These are phyloP conservation scores for Spisula subtruncata DNA, from an alignment of 2,888 invertebrate species.

Conservation along the genomic window DNA sequence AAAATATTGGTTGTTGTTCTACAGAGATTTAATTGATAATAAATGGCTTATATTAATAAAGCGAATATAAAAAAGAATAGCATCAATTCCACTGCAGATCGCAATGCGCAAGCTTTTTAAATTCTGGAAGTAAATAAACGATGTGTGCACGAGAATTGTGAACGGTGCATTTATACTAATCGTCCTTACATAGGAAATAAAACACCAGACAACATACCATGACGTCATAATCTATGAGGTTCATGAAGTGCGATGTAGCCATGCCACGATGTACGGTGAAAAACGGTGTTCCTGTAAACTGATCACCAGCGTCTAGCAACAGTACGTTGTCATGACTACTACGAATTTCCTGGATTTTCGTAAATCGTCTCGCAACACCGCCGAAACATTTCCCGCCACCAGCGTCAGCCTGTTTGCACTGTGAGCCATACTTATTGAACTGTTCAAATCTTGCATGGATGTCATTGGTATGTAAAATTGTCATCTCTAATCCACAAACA, in stretches of 20 bases:
- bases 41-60: no score
- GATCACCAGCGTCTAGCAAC: slow-evolving; percentile 96
- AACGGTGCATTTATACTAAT: no score
- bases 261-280: slow-evolving; percentile 88
- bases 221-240: slow-evolving; percentile 52
- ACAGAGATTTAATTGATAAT: no score
- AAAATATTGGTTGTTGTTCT: no score
- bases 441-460: slow-evolving; percentile 95
- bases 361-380: slow-evolving; percentile 68
- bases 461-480: slow-evolving; percentile 96
- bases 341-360: slow-evolving; percentile 73
- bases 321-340: slow-evolving; percentile 89
- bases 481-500: slow-evolving; percentile 89
- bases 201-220: slow-evolving; percentile 64
- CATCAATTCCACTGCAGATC: no score
- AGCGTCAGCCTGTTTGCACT: slow-evolving; percentile 86
- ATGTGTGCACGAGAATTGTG: no score
- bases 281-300: slow-evolving; percentile 96
- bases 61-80: no score
- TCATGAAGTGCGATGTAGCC: slow-evolving; percentile 55
- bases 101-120: no score
- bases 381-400: slow-evolving; percentile 85
- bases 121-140: no score
- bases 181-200: no score
- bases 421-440: slow-evolving; percentile 91